Evolutionary conservation across 2,797 vertebrate species (phyloP), one percentile per base, ranked within the genome.

Genomic region (Cossypha niveicapilla): DNA sequence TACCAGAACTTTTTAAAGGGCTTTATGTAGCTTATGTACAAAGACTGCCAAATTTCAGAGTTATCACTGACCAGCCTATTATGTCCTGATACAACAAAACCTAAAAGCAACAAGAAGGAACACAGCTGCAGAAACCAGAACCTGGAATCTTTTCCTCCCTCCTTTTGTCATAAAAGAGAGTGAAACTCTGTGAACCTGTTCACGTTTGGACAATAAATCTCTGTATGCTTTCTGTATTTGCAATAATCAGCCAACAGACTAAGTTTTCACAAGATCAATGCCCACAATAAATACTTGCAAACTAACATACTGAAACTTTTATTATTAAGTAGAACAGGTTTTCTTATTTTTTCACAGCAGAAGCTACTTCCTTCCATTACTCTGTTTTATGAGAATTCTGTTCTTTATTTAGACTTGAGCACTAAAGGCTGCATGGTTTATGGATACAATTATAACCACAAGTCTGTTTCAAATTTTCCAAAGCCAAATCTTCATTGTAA

Each of bases 81-180:
- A 68, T 3, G 5, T 60, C 32, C n/a, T 44, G 18, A 18, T 50
- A 92, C 81, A 94, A 72, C 8, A 48, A 81, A 96, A 70, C 24
- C 47, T 51, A 81, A 93, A 47, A 82, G 32, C 14, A 92, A 76
- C 45, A 90, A 95, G 83, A 94, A 92, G 44, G 21, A 57, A 61
- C 14, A 27, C 34, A 83, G 74, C 19, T 30, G 50, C 35, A 90
- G 81, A 82, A 95, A 96, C 16, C 58, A 54, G 41, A 91, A 75
- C 32, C 28, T 61, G 22, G 14, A 67, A 18, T 50, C 54, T 68
- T 79, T 81, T 75, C 34, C 76, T 63, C 37, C 79, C 71, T 88
- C 51, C 18, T 88, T 71, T 70, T 28, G 22, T 88, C 74, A 91
- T 6, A 95, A 54, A 92, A 85, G 22, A 85, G 73, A 63, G 76